Percentiles rank a stretch among this genome's conserved stretches.
These are phyloP conservation scores for Drosophila persimilis DNA, from an alignment of 1,140 invertebrate genomes.

Conservation along the genomic window DNA sequence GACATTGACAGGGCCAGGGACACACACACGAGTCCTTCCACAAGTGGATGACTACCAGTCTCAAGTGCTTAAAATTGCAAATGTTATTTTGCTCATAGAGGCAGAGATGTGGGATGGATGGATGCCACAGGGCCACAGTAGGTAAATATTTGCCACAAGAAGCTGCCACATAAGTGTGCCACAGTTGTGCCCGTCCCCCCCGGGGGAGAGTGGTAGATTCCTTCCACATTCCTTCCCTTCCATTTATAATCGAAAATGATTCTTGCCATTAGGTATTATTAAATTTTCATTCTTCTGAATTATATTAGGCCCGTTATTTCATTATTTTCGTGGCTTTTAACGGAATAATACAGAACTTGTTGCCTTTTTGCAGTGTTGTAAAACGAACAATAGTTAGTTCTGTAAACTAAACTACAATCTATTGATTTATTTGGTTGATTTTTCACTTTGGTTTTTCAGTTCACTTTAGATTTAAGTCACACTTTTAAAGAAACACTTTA, in stretches of 20 bases:
- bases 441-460: too few species aligned
- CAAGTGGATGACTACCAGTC: slow-evolving; percentile 50
- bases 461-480: too few species aligned
- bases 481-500: too few species aligned
- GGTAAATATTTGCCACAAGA: slow-evolving; percentile 75
- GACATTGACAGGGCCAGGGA: slow-evolving; percentile 45
- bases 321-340: not conserved
- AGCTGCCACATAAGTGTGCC: slow-evolving; percentile 48
- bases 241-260: slow-evolving; percentile 78
- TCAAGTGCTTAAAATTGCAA: slow-evolving; percentile 80
- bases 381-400: too few species aligned
- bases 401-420: too few species aligned
- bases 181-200: not conserved
- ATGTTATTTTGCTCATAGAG: slow-evolving; percentile 75
- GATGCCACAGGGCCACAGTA: slow-evolving; percentile 43
- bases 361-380: too few species aligned
- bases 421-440: too few species aligned
- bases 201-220: not conserved
- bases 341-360: not conserved
- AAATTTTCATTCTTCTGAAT: slow-evolving; percentile 72
- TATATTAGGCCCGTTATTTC: slow-evolving; percentile 37
- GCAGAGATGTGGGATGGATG: slow-evolving; percentile 14
- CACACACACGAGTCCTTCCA: slow-evolving; percentile 1
- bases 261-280: slow-evolving; percentile 78
- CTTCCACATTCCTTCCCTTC: slow-evolving; percentile 5